These are phyloP conservation scores for Drosophila carrolli DNA, from an alignment of 1,140 invertebrate species.

Conservation along the genomic window DNA sequence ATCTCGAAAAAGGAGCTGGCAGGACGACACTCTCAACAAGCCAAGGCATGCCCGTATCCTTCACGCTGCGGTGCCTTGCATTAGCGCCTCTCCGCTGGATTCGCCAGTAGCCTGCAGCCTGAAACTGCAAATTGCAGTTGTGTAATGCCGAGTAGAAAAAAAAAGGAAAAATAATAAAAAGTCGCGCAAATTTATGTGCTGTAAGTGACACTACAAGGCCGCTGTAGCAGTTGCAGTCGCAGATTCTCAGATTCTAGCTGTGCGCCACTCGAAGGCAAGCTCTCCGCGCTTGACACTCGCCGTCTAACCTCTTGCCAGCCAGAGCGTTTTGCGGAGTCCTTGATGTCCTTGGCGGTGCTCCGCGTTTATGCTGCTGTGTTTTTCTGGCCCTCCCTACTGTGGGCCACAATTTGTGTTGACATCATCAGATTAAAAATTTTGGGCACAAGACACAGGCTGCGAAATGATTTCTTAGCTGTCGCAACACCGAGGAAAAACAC, in stretches of 20 bases:
- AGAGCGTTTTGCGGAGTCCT: slow-evolving; percentile 75
- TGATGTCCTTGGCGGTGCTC: slow-evolving; percentile 48
- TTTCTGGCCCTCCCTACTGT: slow-evolving; percentile 39
- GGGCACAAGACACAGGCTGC: slow-evolving; percentile 67
- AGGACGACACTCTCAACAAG: slow-evolving; percentile 35
- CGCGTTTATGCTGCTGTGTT: slow-evolving; percentile 20
- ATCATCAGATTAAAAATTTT: slow-evolving; percentile 82
- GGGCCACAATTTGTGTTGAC: slow-evolving; percentile 81
- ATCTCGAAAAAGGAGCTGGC: background rate
- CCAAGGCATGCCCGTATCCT: slow-evolving; percentile 51
- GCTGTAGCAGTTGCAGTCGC: slow-evolving; percentile 47
- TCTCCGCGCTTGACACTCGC: slow-evolving; percentile 67
- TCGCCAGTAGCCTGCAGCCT: slow-evolving; percentile 34
- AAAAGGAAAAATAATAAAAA: slow-evolving; percentile 48
- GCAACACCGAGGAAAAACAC: slow-evolving; percentile 11
- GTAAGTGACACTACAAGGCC: slow-evolving; percentile 79
- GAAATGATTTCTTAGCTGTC: slow-evolving; percentile 71
- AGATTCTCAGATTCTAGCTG: slow-evolving; percentile 22
- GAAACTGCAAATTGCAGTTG: slow-evolving; percentile 77
- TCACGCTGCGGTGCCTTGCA: slow-evolving; percentile 76
- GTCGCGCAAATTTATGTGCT: slow-evolving; percentile 65
- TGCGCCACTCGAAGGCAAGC: slow-evolving; percentile 47
- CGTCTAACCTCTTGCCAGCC: slow-evolving; percentile 76
- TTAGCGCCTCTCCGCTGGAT: slow-evolving; percentile 52
- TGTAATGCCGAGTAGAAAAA: slow-evolving; percentile 56